Evolutionary conservation across 2,888 invertebrate species (phyloP).

Genomic region (Hetaerina titia): DNA sequence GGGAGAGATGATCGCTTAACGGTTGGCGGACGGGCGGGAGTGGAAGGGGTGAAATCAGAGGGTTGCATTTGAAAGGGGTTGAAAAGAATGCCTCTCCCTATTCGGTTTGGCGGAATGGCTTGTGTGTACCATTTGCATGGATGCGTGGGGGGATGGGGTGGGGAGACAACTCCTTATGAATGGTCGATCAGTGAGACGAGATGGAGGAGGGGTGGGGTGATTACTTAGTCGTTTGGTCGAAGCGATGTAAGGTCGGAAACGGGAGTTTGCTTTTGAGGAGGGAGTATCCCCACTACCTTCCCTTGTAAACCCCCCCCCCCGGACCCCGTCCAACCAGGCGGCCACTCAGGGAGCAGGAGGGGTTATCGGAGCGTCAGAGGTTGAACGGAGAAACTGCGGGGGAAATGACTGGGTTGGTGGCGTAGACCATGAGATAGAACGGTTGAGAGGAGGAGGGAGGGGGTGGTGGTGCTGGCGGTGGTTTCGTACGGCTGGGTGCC

Average conservation of each 20-base stretch:
- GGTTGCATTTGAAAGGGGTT: background rate
- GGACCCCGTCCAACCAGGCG: background rate
- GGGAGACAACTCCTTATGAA: no score
- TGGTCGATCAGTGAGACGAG: background rate
- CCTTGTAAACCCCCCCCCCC: background rate
- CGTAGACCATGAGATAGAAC: slow-evolving; percentile 24
- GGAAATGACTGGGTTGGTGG: slow-evolving; percentile 14
- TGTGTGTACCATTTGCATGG: no score
- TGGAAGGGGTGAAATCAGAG: background rate
- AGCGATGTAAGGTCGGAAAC: background rate
- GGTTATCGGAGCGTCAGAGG: background rate
- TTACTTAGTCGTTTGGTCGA: background rate
- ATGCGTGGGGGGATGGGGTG: no score
- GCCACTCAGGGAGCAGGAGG: background rate
- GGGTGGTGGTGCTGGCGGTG: background rate
- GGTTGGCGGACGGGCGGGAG: background rate
- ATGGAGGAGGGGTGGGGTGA: background rate
- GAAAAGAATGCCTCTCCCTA: background rate
- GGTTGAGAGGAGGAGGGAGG: background rate
- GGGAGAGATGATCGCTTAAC: background rate
- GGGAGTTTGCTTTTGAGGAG: background rate
- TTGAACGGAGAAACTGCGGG: background rate
- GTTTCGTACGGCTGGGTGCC: slow-evolving; percentile 34
- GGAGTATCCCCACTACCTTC: background rate
- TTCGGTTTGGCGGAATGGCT: no score